Percentiles rank a stretch among this genome's conserved stretches.
Evolutionary conservation across 2,113 vertebrate species (phyloP).

Genomic region (Pseudorectes ferrugineus): DNA sequence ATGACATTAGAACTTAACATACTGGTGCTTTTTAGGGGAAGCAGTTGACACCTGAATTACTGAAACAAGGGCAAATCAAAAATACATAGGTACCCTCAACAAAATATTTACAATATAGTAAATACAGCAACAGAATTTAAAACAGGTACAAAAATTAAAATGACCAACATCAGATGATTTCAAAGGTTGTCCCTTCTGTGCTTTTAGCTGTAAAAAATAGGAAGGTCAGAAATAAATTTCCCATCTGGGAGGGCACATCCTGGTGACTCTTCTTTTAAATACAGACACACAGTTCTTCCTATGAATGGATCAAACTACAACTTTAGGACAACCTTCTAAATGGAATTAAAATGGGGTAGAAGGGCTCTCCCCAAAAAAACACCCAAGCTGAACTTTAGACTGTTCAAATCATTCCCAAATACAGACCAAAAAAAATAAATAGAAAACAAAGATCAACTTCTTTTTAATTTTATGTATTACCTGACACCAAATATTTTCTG

Average conservation of each 20-base stretch:
- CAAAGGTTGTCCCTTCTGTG: slow-evolving; percentile 78
- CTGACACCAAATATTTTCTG: slow-evolving; percentile 75
- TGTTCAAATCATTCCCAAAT: slow-evolving; percentile 75
- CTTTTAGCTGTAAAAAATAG: slow-evolving; percentile 72
- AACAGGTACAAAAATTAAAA: slow-evolving; percentile 72
- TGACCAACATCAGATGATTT: slow-evolving; percentile 64
- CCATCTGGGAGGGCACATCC: slow-evolving; percentile 45
- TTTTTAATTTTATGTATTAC: slow-evolving; percentile 58
- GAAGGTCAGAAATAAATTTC: slow-evolving; percentile 55
- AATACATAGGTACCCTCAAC: slow-evolving; percentile 71
- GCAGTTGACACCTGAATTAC: slow-evolving; percentile 72
- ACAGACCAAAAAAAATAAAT: slow-evolving; percentile 74
- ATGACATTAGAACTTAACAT: slow-evolving; percentile 77
- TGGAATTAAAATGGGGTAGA: slow-evolving; percentile 68
- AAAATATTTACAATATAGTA: slow-evolving; percentile 78
- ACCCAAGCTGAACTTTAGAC: slow-evolving; percentile 70
- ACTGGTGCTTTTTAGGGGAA: slow-evolving; percentile 78
- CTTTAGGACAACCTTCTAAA: slow-evolving; percentile 74
- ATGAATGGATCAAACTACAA: slow-evolving; percentile 53
- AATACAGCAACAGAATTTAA: slow-evolving; percentile 70
- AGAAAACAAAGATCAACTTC: slow-evolving; percentile 69
- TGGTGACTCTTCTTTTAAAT: slow-evolving; percentile 51
- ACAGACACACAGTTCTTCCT: slow-evolving; percentile 63
- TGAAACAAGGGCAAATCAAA: slow-evolving; percentile 71
- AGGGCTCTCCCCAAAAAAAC: slow-evolving; percentile 74